Evolutionary conservation across 1,140 invertebrate genomes (phyloP), one percentile per base, ranked within the genome.

Genomic region (Hirudo medicinalis): DNA sequence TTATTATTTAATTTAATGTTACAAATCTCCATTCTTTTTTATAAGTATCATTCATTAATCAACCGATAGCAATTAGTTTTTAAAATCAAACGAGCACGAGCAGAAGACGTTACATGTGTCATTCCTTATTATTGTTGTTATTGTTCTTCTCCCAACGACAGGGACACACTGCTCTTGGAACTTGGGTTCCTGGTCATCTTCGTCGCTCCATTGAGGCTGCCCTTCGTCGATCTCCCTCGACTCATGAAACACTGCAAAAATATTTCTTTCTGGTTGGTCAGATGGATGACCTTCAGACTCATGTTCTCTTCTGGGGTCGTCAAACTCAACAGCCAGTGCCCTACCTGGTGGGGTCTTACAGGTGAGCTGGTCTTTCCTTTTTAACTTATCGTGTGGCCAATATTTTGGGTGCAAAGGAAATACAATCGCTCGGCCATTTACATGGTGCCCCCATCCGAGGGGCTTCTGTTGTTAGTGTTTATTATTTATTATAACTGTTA

Each of bases 261-360:
- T 15, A 77, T 91, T 17, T 85, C 85, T 8, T 84, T 91, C 75
- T 91, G 88, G 88, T 79, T 89, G 13, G 84, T 91, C 0, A 85
- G 86, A 70, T 91, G 90, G 89, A 82, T 91, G 20, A 82, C 90
- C 2, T 91, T 92, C 75, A 83, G 90, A 49, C 84, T 90, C 8
- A 86, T 91, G 83, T 89, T 91, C 82, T 86, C 88, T 5, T 87
- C 86, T 54, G 89, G 89, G 49, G 84, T 90, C 36, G 86, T 88
- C 0, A 92, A 92, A 80, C 81, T 92, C 32, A 85, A 85, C n/a
- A 88, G 87, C 78, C 84, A 86, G 15, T 90, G 89, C 79, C 88
- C 89, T 20, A 84, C 87, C 17, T 92, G 90, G 90, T 92, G 90
- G 90, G 86, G 85, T 75, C 84, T 92, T 17, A 86, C 87, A 79